Base-by-base conservation (phyloP, 1,140 invertebrate species). In the Sitobion miscanthi region DNA sequence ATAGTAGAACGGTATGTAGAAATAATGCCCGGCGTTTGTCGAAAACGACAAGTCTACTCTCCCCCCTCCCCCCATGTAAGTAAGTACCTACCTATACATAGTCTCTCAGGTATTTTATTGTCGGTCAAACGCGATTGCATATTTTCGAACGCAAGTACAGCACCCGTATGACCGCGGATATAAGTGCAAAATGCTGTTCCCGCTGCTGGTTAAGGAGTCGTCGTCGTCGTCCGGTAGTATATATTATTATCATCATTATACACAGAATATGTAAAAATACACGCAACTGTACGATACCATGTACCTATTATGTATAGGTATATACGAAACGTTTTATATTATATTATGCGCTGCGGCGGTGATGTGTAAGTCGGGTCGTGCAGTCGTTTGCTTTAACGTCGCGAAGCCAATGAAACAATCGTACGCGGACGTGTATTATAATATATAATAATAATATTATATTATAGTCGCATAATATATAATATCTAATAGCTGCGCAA, bases 131-230 rank as follows among this genome's bases (percentile, higher is more conserved):
- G 45, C 85, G n/a, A 49, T 23, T 7, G 30, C 47, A n/a, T 2
- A 49, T 49, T 87, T 45, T 82, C 23, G 90, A 77, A 42, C 42
- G 7, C 38, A 1, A 42, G 54, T 20, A 77, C 30, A 54, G 52
- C 57, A 17, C n/a, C 62, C 62, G 14, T 77, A 77, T 77, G 21
- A 3, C 42, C 9, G 14, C 14, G 30, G 57, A 23, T 38, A 30
- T 91, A 91, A 91, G 90, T 91, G 90, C 90, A 91, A 91, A 91
- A 91, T 38, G 90, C 6, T 91, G 90, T 91, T 69, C 21, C 25
- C 5, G 14, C 62, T n/a, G n/a, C 17, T 17, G 57, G 85, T 62
- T 62, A 87, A 45, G 85, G n/a, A 45, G 85, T 49, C 85, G 85
- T 47, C 45, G 85, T n/a, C 47, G 86, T 49, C 86, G 86, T 38